Base-by-base conservation (phyloP, 2,888 invertebrate genomes). In the Platycnemis pennipes region DNA sequence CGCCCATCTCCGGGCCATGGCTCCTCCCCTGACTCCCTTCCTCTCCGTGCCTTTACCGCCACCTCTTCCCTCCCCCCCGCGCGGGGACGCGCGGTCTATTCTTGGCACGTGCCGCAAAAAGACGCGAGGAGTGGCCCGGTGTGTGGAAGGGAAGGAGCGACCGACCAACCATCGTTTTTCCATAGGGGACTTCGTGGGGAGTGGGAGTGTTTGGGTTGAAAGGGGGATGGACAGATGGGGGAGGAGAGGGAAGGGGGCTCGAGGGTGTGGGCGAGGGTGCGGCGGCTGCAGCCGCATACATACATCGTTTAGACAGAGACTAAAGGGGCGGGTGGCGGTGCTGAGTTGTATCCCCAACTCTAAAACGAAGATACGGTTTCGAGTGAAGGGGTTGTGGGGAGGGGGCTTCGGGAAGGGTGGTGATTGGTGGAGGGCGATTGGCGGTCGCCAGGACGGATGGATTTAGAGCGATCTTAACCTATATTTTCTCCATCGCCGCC, bases 101-200 rank as follows among this genome's bases (percentile, higher is more conserved):
- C 91, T 69, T 91, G 91, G 91, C 91, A 91, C 91, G 91, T 69
- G 91, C 91, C 91, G 89, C 89, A 56, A 63, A 77, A 91, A 91
- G 91, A 91, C 37, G 22, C n/a, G 91, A 44, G 91, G 91, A 63
- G 89, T 49, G 49, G 88, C 53, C 88, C 88, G 53, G 88, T 88
- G 88, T 31, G 56, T 37, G 53, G 37, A 89, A 44, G 44, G 13
- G 63, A 63, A n/a, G 56, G 42, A 56, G 53, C 56, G 89, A 37
- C 5, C 42, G 87, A 26, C 26, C 77, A 37, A 77, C 77, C 77
- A 77, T 77, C 77, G 77, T 77, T 77, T 77, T 77, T 77, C 77
- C 77, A 13, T 13, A 1, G 0, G 37, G 5, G 77, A 37, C 91
- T 69, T 91, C 7, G 63, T 2, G 69, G 63, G 44, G 91, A 44